Evolutionary conservation across 2,888 invertebrate species (phyloP).

Genomic region (Drosophila buzzatii): DNA sequence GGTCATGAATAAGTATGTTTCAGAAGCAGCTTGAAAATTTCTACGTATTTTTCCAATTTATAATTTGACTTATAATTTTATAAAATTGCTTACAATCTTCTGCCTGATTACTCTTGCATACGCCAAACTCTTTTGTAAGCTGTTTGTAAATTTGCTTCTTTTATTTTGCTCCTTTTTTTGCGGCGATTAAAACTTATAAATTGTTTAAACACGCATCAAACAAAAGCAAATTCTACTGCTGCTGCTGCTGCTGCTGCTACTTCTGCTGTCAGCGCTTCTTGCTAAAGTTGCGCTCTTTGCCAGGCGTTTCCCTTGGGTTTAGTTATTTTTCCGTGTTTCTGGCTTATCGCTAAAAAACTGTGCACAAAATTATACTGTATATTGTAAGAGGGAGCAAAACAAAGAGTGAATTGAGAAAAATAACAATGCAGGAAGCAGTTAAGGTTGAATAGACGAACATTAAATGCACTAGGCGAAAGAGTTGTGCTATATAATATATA

Average conservation of each 20-base stretch:
- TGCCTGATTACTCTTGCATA: neutral
- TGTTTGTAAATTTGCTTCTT: constrained; percentile 1
- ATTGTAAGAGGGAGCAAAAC: neutral
- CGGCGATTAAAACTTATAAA: constrained; percentile 21
- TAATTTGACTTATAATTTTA: neutral
- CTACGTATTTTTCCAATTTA: neutral
- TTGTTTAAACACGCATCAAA: constrained; percentile 11
- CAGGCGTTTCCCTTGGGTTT: neutral
- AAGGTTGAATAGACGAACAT: neutral
- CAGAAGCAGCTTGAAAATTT: no score
- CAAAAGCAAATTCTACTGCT: constrained; percentile 7
- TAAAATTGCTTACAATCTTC: constrained; percentile 1
- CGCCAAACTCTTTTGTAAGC: neutral
- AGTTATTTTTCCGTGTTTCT: neutral
- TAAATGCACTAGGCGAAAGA: neutral
- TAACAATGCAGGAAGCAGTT: neutral
- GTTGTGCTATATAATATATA: no score
- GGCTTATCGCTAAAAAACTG: constrained; percentile 15
- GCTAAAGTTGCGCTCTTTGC: constrained; percentile 5
- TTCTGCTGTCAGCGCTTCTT: constrained; percentile 1
- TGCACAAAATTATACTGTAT: constrained; percentile 3
- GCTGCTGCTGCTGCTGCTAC: neutral
- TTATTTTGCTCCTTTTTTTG: neutral
- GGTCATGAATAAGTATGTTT: no score
- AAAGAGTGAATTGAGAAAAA: neutral